phyloP scores from a whole-genome alignment of 2,797 vertebrate genomes.

The Gallirallus australis region DNA sequence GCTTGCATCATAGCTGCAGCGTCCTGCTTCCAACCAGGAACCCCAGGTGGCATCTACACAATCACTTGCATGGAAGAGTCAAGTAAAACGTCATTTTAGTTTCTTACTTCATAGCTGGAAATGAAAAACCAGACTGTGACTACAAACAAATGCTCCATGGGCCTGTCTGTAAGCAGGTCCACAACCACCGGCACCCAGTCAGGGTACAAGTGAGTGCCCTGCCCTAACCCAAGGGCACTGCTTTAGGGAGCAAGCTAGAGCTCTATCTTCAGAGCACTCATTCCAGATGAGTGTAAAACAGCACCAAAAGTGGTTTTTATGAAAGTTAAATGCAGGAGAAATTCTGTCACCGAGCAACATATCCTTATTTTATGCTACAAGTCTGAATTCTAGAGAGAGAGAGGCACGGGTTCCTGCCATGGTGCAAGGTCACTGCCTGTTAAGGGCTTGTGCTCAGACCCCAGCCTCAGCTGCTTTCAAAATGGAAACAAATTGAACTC shows the following conservation, averaged over 20 bases:
- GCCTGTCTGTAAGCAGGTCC: no score
- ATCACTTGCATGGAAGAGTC: background rate
- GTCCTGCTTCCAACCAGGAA: background rate
- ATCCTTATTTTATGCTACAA: background rate
- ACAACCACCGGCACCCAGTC: background rate
- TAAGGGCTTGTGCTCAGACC: background rate
- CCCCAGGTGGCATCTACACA: background rate
- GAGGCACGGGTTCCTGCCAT: background rate
- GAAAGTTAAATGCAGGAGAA: background rate
- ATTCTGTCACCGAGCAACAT: rapidly evolving
- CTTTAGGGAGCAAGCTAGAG: background rate
- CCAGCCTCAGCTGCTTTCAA: background rate
- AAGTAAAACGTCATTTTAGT: background rate
- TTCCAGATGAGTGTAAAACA: background rate
- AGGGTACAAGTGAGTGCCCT: rapidly evolving
- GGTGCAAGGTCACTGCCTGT: background rate
- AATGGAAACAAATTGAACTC: background rate
- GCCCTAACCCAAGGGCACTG: background rate
- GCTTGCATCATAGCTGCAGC: background rate
- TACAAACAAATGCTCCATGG: background rate
- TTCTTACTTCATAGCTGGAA: background rate
- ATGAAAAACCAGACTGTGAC: background rate
- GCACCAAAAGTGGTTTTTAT: no score
- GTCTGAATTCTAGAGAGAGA: background rate
- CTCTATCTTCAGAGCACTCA: background rate